Evolutionary conservation across 1,140 invertebrate genomes (phyloP).

Genomic region (Caligus rogercresseyi): DNA sequence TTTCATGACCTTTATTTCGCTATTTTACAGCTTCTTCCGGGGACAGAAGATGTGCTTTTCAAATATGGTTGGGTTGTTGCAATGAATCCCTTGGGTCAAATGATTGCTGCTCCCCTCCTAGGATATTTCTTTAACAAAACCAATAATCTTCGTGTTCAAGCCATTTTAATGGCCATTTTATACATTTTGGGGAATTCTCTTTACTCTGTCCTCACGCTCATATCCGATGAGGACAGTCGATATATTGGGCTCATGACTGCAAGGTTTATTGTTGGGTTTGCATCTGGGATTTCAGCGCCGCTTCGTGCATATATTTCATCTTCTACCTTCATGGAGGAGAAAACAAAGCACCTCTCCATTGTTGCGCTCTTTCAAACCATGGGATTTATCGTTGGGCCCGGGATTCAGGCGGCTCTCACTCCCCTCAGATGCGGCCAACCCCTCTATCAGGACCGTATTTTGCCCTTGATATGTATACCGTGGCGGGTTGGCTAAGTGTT

Average conservation of each 20-base stretch:
- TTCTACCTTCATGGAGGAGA: constrained; percentile 55
- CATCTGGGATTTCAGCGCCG: constrained; percentile 49
- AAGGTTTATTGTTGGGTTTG: constrained; percentile 62
- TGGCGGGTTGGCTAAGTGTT: constrained; percentile 34
- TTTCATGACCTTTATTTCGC: constrained; percentile 51
- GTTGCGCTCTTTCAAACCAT: constrained; percentile 67
- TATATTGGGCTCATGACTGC: constrained; percentile 53
- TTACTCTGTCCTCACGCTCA: constrained; percentile 53
- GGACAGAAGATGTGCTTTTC: neutral
- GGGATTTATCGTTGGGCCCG: constrained; percentile 68
- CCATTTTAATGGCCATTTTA: constrained; percentile 48
- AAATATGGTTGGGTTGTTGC: constrained; percentile 52
- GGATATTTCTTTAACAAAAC: constrained; percentile 64
- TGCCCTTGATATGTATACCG: constrained; percentile 70
- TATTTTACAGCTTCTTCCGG: constrained; percentile 29
- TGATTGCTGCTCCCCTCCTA: constrained; percentile 65
- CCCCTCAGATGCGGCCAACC: constrained; percentile 22
- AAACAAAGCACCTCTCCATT: constrained; percentile 63
- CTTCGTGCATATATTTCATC: constrained; percentile 68
- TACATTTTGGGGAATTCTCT: constrained; percentile 55
- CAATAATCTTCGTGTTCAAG: constrained; percentile 43
- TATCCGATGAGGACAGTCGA: constrained; percentile 33
- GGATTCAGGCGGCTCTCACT: constrained; percentile 25
- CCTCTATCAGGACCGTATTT: constrained; percentile 26
- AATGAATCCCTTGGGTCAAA: constrained; percentile 68